Evolutionary conservation across 2,888 invertebrate genomes (phyloP), one percentile per base, ranked within the genome.

Genomic region (Phragmatobia fuliginosa): DNA sequence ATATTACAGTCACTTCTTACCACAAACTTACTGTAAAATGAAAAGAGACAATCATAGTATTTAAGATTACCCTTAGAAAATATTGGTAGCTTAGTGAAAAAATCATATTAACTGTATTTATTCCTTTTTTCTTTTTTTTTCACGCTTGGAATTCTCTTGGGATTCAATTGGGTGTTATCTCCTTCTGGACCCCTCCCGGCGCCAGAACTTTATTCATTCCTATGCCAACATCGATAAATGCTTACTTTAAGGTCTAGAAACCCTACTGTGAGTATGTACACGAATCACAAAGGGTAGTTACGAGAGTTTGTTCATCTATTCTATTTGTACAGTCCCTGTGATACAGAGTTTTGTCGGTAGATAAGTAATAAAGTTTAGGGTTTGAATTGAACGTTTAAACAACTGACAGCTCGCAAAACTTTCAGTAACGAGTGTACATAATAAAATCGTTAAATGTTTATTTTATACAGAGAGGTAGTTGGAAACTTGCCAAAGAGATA

Each of bases 401-500:
- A 49, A 63, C 32, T 32, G 45, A 52, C 52, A 52, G 33, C 25
- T 49, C 14, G 11, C 49, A 3, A 45, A 31, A 61, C 61, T 67
- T 62, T 18, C 32, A 62, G 41, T 56, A 66, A 69, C 49, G 33
- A 72, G 31, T 59, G 66, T 65, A 70, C 61, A 18, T 14, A 77
- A 71, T 68, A 49, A 72, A 74, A 74, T 73, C 61, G 71, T 68
- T 58, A n/a, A 49, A 59, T 72, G 67, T 72, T 79, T 73, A 72
- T 79, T 71, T 65, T 38, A 62, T 31, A 3, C 11, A 56, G 60
- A 78, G 18, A 76, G 64, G 70, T 76, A 74, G 58, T 77, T 80
- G 77, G 71, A 71, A 70, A 68, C 70, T 10, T 62, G 69, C 68
- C 70, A 73, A 75, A n/a, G 28, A 7, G 16, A 69, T 75, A 41